Base-by-base conservation (phyloP, 2,113 vertebrate species). In the Catharus fuscescens region DNA sequence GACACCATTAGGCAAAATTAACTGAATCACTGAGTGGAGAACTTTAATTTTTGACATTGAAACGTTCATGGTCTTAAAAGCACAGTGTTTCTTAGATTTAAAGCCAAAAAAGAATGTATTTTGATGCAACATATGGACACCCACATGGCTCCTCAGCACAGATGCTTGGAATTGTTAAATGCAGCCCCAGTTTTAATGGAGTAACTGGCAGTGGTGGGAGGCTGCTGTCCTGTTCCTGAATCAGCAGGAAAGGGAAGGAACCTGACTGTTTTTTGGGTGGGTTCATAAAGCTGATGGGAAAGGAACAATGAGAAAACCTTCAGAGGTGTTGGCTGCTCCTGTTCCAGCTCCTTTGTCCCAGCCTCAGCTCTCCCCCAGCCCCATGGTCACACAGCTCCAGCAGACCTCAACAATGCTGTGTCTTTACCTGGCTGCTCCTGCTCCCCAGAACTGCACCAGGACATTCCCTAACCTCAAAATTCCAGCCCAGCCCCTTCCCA, bases 41-140 rank as follows among this genome's bases (percentile, higher is more conserved):
- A 19, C 25, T 62, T 71, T 25, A 61, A 62, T 32, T 79, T 65
- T 61, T 92, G 54, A 83, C 47, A 42, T 38, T 18, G 54, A 40
- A 67, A 50, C 20, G 42, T 69, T 32, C 36, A 71, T 4, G n/a
- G 64, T 18, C 14, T 62, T 59, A 59, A 9, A 9, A 93, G 29
- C 9, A 47, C 2, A 1, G 40, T 20, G 21, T 44, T 73, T 48
- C 31, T 61, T 26, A 62, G 38, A 80, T 66, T 69, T 82, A 50
- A 82, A 91, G 16, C 9, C n/a, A 66, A 88, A 59, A 91, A 47
- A 25, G 15, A 7, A 2, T 14, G 11, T 13, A 38, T 73, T 87
- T 54, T 77, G 45, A 40, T 87, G 6, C 12, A 94, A 38, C 87
- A 88, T 73, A 91, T 32, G 66, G 70, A 82, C 79, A 92, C 13